Evolutionary conservation across 1,140 invertebrate genomes (phyloP), one percentile per base, ranked within the genome.

Genomic region (Cataglyphis hispanica): DNA sequence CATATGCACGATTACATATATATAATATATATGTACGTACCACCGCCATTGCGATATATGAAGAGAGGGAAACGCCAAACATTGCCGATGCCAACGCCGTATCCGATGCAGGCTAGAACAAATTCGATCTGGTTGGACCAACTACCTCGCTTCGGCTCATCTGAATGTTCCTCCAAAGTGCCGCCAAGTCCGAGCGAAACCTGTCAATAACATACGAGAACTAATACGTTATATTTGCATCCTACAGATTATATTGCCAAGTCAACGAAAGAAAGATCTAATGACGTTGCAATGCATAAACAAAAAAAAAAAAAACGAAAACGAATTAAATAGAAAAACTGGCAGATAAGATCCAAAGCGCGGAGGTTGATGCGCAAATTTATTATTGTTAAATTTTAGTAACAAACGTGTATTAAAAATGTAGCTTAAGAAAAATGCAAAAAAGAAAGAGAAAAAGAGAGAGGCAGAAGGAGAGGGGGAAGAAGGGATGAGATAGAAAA

Each of bases 61-160:
- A 98, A 95, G 94, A 97, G 98, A 3, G 98, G 98, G 94, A 98
- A 98, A 86, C 98, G 95, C 98, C 98, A 98, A 60, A 99, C 97
- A 93, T 98, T 98, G 43, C 98, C 98, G 67, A 98, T 96, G 5
- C 98, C 98, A n/a, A 98, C 97, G 19, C 97, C 96, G 95, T 98
- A 95, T 93, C 98, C 96, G 61, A 98, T 96, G 91, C 97, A 97
- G 34, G 97, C 97, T n/a, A 98, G 94, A 77, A 98, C 95, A 89
- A 97, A 97, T 92, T 97, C 97, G 86, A 98, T 92, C 53, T 97
- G 97, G 40, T 96, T 96, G 3, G 96, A 96, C 98, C 98, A 98
- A 85, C 96, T 96, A 5, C 96, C 97, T 31, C 97, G 93, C 84
- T 95, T 94, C 6, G 94, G 61, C 58, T 81, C 75, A 40, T 67